Conservation (phyloP, 2,113 vertebrate species). For the Plotosus lineatus region DNA sequence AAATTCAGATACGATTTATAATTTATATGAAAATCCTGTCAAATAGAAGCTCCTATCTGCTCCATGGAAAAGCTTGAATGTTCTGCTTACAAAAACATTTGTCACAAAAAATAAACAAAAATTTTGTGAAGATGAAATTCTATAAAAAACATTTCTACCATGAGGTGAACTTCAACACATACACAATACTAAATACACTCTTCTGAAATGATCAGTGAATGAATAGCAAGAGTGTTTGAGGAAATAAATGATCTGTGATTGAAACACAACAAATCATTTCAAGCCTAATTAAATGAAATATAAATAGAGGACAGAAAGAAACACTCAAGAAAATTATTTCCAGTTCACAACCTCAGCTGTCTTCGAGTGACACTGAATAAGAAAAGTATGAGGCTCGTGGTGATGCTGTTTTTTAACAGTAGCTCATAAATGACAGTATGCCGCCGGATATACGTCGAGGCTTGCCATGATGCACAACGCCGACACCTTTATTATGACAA, state of each 20-base stretch:
- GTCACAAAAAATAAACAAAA: not conserved
- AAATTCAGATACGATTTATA: not conserved
- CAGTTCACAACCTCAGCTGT: not conserved
- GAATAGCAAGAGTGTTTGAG: not conserved
- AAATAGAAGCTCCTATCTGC: not conserved
- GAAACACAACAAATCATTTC: not conserved
- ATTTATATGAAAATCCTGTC: not conserved
- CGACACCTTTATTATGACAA: conserved; percentile 4
- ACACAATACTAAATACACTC: not conserved
- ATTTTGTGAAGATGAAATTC: not conserved
- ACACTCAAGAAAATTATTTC: not conserved
- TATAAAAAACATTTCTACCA: conserved; percentile 58
- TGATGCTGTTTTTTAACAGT: not conserved
- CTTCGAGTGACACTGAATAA: not conserved
- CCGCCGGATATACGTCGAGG: not conserved
- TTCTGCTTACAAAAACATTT: not conserved
- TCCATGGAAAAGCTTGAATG: not conserved
- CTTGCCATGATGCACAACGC: not conserved
- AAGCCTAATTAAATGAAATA: not conserved
- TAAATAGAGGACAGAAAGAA: not conserved
- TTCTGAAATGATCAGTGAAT: not conserved
- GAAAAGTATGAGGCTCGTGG: not conserved
- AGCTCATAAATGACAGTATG: not conserved
- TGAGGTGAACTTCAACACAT: conserved; percentile 41
- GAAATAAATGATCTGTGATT: not conserved